A percentile compares a stretch with the other conserved stretches of the same genome.
Conservation (phyloP, 2,113 vertebrate species). For the Rhinoptilus africanus region DNA sequence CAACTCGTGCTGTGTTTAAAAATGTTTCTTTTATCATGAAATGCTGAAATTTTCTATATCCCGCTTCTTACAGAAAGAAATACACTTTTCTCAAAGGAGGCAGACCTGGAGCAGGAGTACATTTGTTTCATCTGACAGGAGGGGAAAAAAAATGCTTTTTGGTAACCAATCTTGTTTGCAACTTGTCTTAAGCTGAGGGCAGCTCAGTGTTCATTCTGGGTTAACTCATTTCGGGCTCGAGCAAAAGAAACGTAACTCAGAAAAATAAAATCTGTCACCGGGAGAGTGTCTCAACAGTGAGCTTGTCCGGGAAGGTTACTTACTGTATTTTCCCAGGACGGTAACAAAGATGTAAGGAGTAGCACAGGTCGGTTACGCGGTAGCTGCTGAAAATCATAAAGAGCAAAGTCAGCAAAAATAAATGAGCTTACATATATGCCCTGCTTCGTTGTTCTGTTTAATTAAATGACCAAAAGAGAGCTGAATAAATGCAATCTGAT, state of each 20-base stretch:
- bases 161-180: not conserved
- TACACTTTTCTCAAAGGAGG: not conserved
- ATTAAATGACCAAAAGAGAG: not conserved
- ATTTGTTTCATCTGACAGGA: slow-evolving; percentile 1
- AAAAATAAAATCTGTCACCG: not conserved
- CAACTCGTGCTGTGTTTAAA: not conserved
- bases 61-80: not conserved
- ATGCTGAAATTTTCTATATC: not conserved
- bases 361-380: not conserved
- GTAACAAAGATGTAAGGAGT: not conserved
- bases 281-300: not conserved
- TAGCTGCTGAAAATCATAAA: not conserved
- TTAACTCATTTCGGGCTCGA: not conserved
- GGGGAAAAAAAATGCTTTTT: not conserved
- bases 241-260: not conserved
- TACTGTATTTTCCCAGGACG: not conserved
- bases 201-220: not conserved
- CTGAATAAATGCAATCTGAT: not conserved
- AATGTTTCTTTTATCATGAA: not conserved
- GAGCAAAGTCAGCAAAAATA: not conserved
- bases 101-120: not conserved
- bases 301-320: not conserved
- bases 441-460: not conserved
- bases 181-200: not conserved
- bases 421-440: accelerated